These are phyloP conservation scores for Sparus aurata DNA, from an alignment of 2,797 vertebrate species.

Conservation along the genomic window DNA sequence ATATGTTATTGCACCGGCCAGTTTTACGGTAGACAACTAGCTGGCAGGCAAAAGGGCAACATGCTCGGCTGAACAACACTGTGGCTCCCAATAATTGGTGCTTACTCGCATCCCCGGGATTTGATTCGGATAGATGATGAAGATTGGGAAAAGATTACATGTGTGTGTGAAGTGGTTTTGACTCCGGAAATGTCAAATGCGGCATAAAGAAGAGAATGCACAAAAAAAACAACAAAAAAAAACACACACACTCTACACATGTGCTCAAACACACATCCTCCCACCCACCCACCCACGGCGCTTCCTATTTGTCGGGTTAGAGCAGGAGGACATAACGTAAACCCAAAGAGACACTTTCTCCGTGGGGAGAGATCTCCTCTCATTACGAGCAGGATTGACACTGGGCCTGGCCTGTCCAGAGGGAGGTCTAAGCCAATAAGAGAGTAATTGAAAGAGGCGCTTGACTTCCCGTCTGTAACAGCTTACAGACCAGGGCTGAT, in stretches of 20 bases:
- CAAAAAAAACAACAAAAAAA: background rate
- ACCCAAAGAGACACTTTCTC: slow-evolving; percentile 82
- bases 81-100: slow-evolving; percentile 27
- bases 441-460: slow-evolving; percentile 85
- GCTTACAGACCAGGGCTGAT: slow-evolving; percentile 78
- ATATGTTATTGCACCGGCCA: slow-evolving; percentile 46
- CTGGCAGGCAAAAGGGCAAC: slow-evolving; percentile 55
- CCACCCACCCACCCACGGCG: background rate
- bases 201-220: background rate
- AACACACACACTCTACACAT: slow-evolving; percentile 23
- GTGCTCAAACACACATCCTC: slow-evolving; percentile 29
- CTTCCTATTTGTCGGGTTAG: slow-evolving; percentile 76
- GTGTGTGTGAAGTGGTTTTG: slow-evolving; percentile 20
- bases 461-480: slow-evolving; percentile 82
- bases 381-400: slow-evolving; percentile 84
- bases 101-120: slow-evolving; percentile 26
- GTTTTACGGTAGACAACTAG: slow-evolving; percentile 30
- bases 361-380: slow-evolving; percentile 83
- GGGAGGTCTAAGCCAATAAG: slow-evolving; percentile 83
- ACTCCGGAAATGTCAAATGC: slow-evolving; percentile 23
- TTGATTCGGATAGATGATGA: slow-evolving; percentile 39
- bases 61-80: slow-evolving; percentile 55
- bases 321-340: slow-evolving; percentile 75
- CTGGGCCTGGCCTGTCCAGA: slow-evolving; percentile 76
- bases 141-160: slow-evolving; percentile 31